Conservation (phyloP, 2,113 vertebrate genomes). For the Pterophyllum scalare region DNA sequence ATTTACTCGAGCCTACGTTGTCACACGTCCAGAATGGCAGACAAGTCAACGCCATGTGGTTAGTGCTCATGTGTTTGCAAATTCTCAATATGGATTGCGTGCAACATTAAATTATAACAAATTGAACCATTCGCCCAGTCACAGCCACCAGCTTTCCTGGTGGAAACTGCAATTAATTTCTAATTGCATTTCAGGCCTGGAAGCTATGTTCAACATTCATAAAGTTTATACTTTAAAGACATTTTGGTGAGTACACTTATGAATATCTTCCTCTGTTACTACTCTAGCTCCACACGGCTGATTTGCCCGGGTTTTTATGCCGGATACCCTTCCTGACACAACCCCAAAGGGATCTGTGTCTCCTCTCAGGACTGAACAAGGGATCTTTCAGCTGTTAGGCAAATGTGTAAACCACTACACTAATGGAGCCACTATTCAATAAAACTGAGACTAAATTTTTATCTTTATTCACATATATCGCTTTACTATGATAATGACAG, state of each 20-base stretch:
- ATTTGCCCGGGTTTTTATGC: no score
- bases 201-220: no score
- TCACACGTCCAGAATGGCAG: neutral
- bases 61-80: neutral
- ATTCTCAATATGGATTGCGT: neutral
- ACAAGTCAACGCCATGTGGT: neutral
- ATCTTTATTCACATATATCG: neutral
- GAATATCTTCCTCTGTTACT: no score
- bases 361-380: neutral
- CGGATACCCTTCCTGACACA: no score
- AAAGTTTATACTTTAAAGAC: no score
- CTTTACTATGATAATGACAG: neutral
- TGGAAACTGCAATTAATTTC: no score
- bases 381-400: neutral
- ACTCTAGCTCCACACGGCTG: no score
- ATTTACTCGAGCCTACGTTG: neutral
- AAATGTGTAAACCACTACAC: neutral
- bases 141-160: neutral
- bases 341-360: no score
- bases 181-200: no score
- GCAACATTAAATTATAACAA: neutral
- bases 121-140: neutral
- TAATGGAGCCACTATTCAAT: neutral
- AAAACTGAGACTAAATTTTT: neutral
- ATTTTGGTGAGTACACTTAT: no score